A percentile compares a stretch with the other conserved stretches of the same genome.
phyloP scores from a whole-genome alignment of 1,140 invertebrate species.

The Cherax destructor region DNA sequence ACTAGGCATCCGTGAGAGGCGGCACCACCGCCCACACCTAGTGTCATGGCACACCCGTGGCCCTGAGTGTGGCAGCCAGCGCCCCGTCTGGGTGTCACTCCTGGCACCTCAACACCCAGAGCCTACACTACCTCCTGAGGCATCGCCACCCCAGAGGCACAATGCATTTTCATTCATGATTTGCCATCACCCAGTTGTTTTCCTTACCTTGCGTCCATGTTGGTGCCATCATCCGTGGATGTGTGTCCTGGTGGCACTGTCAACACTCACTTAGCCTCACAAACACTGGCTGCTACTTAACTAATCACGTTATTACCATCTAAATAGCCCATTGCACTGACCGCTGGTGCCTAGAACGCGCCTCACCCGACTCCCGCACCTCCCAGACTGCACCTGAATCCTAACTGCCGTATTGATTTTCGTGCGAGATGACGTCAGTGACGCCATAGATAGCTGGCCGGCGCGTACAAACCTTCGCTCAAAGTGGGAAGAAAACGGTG shows the following conservation, averaged over 20 bases:
- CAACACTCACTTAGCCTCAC: not conserved
- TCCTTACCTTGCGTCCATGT: not conserved
- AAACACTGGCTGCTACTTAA: conserved; percentile 3
- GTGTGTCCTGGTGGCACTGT: not conserved
- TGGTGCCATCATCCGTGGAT: not conserved
- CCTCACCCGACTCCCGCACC: conserved; percentile 21
- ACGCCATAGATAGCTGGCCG: conserved; percentile 33
- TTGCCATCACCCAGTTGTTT: not conserved
- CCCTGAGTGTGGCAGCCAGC: not conserved
- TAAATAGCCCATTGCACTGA: conserved; percentile 21
- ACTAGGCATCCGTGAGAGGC: conserved; percentile 7
- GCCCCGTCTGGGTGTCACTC: not conserved
- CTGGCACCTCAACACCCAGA: not conserved
- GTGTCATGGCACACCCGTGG: not conserved
- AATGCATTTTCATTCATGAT: conserved; percentile 7
- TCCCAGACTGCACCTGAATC: conserved; percentile 32
- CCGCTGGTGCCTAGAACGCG: conserved; percentile 14
- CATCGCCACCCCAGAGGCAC: not conserved
- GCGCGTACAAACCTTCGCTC: conserved; percentile 13
- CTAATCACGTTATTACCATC: conserved; percentile 19
- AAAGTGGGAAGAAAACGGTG: not conserved
- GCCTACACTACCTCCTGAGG: not conserved
- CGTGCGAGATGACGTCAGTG: conserved; percentile 30
- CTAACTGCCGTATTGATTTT: conserved; percentile 47
- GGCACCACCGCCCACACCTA: conserved; percentile 15